Evolutionary conservation across 2,888 invertebrate species (phyloP).

Genomic region (Gibbula magus): DNA sequence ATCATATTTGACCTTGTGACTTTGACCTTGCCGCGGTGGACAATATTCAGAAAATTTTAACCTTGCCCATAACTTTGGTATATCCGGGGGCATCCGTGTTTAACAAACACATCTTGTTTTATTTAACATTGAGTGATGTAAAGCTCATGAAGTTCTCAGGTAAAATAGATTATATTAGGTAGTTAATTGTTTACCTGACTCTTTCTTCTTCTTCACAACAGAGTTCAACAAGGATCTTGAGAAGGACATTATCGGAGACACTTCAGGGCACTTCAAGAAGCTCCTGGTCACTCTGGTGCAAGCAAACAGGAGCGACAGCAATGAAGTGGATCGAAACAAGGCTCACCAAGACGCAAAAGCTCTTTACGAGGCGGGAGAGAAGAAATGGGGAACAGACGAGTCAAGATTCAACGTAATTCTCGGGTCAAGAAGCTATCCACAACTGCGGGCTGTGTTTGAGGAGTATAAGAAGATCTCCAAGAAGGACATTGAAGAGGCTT

Average conservation of each 20-base stretch:
- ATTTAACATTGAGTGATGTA: not conserved
- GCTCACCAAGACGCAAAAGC: conserved; percentile 73
- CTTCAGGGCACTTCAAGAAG: conserved; percentile 74
- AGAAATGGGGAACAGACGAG: conserved; percentile 75
- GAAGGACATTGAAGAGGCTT: conserved; percentile 71
- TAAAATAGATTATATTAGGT: not conserved
- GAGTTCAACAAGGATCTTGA: conserved; percentile 73
- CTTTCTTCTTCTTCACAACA: conserved; percentile 38
- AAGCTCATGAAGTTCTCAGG: not conserved
- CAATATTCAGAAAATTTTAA: no score
- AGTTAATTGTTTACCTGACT: not conserved
- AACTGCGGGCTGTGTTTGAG: conserved; percentile 82
- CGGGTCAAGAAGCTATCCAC: conserved; percentile 80
- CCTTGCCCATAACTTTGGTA: no score
- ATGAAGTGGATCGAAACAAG: conserved; percentile 70
- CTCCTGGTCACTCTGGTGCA: conserved; percentile 71
- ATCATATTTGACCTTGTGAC: no score
- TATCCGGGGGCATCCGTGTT: no score
- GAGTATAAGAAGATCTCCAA: conserved; percentile 90
- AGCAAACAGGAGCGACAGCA: conserved; percentile 79
- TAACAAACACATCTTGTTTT: no score
- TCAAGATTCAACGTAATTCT: conserved; percentile 73
- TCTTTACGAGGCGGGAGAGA: conserved; percentile 70
- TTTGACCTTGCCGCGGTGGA: no score
- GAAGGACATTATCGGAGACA: conserved; percentile 74